These are phyloP conservation scores for Periophthalmus modestus DNA, from an alignment of 2,113 vertebrate genomes.

Conservation along the genomic window DNA sequence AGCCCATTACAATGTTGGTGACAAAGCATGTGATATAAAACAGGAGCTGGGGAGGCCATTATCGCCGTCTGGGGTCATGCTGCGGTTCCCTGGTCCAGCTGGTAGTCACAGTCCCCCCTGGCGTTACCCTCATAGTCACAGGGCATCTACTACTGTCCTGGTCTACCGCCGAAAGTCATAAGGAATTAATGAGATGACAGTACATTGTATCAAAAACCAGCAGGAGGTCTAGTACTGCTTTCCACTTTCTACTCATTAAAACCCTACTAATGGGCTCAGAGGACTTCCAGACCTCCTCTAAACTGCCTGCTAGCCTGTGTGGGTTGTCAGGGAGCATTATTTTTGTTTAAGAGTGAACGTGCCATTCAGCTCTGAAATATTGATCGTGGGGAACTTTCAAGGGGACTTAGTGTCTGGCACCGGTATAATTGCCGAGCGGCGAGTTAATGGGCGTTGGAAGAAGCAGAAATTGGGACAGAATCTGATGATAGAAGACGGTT, in stretches of 20 bases:
- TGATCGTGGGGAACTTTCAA: conserved; percentile 58
- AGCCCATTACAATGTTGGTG: conserved; percentile 55
- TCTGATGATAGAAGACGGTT: neutral
- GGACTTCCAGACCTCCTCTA: conserved; percentile 41
- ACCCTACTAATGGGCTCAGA: conserved; percentile 68
- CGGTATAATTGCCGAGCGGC: conserved; percentile 32
- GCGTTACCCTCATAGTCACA: conserved; percentile 38
- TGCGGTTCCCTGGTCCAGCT: conserved; percentile 60
- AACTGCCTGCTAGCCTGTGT: conserved; percentile 51
- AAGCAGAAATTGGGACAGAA: conserved; percentile 1
- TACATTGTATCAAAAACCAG: conserved; percentile 60
- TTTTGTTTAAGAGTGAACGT: conserved; percentile 66
- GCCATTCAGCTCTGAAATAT: conserved; percentile 69
- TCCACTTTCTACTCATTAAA: conserved; percentile 72
- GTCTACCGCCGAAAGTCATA: conserved; percentile 53
- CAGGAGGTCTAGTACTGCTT: conserved; percentile 47
- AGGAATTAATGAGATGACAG: conserved; percentile 72
- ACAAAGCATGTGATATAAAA: conserved; percentile 57
- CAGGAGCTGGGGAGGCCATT: conserved; percentile 57
- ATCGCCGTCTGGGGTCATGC: conserved; percentile 42
- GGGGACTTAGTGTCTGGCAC: conserved; percentile 33
- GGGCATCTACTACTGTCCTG: conserved; percentile 28
- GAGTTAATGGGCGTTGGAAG: conserved; percentile 25
- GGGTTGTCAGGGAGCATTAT: conserved; percentile 68
- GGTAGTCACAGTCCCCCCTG: conserved; percentile 32